Base-by-base conservation (phyloP, 2,888 invertebrate species). In the Idaea aversata region DNA sequence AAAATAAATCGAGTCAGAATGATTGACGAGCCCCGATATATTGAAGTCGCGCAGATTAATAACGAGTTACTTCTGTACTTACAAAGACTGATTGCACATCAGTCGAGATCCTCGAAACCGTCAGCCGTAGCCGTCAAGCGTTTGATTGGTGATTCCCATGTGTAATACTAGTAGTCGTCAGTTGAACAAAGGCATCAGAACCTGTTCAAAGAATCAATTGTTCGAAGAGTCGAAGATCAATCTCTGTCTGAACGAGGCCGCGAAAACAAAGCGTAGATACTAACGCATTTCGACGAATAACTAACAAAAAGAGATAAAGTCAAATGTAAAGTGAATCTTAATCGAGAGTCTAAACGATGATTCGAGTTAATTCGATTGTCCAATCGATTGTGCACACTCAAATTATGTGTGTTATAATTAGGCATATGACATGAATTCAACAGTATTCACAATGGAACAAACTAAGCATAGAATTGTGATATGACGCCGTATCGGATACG, bases 71-170 rank as follows among this genome's bases (percentile, higher is more conserved):
- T 70, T 64, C 62, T 64, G 75, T 75, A 76, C 70, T 77, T 77
- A 84, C 79, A 84, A 82, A 84, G 87, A 88, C 83, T 85, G 90
- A 90, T 89, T 83, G 83, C 87, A 77, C 81, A 78, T 78, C 78
- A 83, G 82, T 80, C 77, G 78, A 76, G 79, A 81, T 83, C 86
- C 86, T 90, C 87, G 82, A 85, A 90, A 85, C 88, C 86, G 91
- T 91, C 91, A 90, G 47, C 47, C 47, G 47, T 47, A 47, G 47
- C 47, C 47, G 47, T 47, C 47, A 47, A 47, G 82, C 76, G 61
- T 86, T 86, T 92, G 92, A 93, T 93, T 89, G 91, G 91, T 92
- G 82, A 86, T 87, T 90, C 93, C 93, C 93, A 90, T 90, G 92
- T 92, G 93, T 93, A 93, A 92, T 88, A 91, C 93, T 83, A 83